Conservation (phyloP, 2,888 invertebrate genomes). For the Synergus umbraculus region DNA sequence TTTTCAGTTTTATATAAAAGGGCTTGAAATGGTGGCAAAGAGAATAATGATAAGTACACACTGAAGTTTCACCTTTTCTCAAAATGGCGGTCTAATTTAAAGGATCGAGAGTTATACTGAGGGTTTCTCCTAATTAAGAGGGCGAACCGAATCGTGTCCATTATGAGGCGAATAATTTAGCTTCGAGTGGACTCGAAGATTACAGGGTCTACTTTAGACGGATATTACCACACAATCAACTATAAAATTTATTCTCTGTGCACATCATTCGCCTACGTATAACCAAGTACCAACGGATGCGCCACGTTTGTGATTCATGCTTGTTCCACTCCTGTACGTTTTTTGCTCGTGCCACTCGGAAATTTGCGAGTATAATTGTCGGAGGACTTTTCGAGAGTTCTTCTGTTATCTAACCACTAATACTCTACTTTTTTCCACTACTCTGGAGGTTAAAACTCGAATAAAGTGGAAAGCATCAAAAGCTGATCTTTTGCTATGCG, state of each 20-base stretch:
- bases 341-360: slow-evolving; percentile 48
- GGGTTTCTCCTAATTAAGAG: slow-evolving; percentile 56
- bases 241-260: slow-evolving; percentile 52
- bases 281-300: neutral
- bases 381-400: slow-evolving; percentile 48
- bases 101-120: neutral
- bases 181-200: slow-evolving; percentile 46
- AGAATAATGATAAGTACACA: neutral
- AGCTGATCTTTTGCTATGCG: slow-evolving; percentile 14
- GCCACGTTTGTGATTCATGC: neutral
- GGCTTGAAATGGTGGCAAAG: neutral
- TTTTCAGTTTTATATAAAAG: neutral
- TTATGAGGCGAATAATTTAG: slow-evolving; percentile 53
- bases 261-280: slow-evolving; percentile 49
- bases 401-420: slow-evolving; percentile 41
- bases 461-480: slow-evolving; percentile 31
- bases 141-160: slow-evolving; percentile 51
- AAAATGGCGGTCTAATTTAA: slow-evolving; percentile 11
- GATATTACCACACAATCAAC: slow-evolving; percentile 63
- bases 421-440: neutral
- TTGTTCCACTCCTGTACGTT: slow-evolving; percentile 5
- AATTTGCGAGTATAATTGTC: slow-evolving; percentile 59
- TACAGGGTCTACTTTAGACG: slow-evolving; percentile 51
- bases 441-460: neutral
- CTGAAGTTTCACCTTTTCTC: slow-evolving; percentile 23